Percentiles rank a stretch among this genome's conserved stretches.
These are phyloP conservation scores for Nomada ferruginata DNA, from an alignment of 2,888 invertebrate species.

Conservation along the genomic window DNA sequence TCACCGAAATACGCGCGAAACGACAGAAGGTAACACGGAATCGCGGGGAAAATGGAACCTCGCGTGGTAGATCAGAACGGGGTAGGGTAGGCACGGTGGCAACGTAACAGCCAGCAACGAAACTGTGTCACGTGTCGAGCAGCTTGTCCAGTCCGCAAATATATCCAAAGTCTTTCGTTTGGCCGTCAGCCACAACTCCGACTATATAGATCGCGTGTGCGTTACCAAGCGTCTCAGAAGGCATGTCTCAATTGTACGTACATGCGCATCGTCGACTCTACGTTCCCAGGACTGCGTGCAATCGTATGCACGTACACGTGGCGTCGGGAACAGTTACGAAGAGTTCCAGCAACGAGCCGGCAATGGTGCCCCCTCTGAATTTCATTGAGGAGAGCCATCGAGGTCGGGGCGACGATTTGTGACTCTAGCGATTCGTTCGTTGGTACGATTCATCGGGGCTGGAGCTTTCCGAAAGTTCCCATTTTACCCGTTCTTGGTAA, in stretches of 20 bases:
- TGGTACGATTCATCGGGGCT: neutral
- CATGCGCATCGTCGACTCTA: too few species aligned
- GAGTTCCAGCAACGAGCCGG: neutral
- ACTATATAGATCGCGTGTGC: conserved; percentile 17
- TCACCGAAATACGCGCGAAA: too few species aligned
- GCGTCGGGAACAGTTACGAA: neutral
- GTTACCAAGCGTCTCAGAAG: conserved; percentile 23
- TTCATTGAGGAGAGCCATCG: neutral
- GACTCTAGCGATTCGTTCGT: neutral
- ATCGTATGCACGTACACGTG: neutral
- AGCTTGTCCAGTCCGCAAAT: conserved; percentile 75
- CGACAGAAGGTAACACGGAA: too few species aligned
- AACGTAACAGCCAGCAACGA: conserved; percentile 53
- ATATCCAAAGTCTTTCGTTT: conserved; percentile 70
- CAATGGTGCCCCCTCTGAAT: neutral
- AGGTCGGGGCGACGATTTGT: neutral
- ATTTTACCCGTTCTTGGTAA: too few species aligned
- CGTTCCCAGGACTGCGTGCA: too few species aligned
- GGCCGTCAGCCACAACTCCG: conserved; percentile 70
- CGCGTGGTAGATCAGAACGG: neutral
- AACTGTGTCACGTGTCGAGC: conserved; percentile 72
- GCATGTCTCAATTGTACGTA: too few species aligned
- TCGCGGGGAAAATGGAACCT: neutral
- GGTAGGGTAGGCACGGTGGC: neutral
- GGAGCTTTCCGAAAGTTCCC: too few species aligned